Percentiles rank a stretch among this genome's conserved stretches.
phyloP scores from a whole-genome alignment of 2,113 vertebrate species.

The Phyllopteryx taeniolatus region DNA sequence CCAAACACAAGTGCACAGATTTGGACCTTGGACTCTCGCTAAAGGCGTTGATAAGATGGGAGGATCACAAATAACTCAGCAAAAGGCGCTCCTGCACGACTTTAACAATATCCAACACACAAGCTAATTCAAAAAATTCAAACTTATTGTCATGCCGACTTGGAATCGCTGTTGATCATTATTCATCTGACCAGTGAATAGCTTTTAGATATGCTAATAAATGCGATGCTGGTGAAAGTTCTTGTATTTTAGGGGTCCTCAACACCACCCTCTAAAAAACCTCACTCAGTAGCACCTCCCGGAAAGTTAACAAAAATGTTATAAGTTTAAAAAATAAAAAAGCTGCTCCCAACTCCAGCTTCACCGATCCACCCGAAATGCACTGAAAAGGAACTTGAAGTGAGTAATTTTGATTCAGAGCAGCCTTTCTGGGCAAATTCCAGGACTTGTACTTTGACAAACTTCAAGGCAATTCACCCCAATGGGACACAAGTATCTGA shows the following conservation, averaged over 20 bases:
- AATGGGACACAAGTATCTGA: too few species aligned
- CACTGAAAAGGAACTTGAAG: too few species aligned
- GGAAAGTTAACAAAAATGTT: background rate
- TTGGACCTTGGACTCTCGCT: conserved; percentile 33
- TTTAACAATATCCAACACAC: background rate
- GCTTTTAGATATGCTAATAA: background rate
- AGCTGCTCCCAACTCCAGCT: too few species aligned
- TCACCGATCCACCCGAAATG: too few species aligned
- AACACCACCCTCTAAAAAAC: background rate
- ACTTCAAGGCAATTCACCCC: too few species aligned
- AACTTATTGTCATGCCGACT: too few species aligned
- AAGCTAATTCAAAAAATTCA: background rate
- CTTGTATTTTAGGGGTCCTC: background rate
- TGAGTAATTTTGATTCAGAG: too few species aligned
- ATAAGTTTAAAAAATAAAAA: too few species aligned
- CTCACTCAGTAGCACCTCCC: background rate
- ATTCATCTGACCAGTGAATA: background rate
- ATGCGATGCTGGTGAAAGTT: background rate
- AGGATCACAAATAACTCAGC: conserved; percentile 6
- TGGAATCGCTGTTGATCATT: too few species aligned
- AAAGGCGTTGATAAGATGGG: conserved; percentile 27
- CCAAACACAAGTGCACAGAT: background rate
- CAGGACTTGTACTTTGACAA: too few species aligned
- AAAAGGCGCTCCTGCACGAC: background rate
- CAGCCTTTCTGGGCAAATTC: too few species aligned